A percentile compares a stretch with the other conserved stretches of the same genome.
Conservation (phyloP, 2,113 vertebrate species). For the Ia io region DNA sequence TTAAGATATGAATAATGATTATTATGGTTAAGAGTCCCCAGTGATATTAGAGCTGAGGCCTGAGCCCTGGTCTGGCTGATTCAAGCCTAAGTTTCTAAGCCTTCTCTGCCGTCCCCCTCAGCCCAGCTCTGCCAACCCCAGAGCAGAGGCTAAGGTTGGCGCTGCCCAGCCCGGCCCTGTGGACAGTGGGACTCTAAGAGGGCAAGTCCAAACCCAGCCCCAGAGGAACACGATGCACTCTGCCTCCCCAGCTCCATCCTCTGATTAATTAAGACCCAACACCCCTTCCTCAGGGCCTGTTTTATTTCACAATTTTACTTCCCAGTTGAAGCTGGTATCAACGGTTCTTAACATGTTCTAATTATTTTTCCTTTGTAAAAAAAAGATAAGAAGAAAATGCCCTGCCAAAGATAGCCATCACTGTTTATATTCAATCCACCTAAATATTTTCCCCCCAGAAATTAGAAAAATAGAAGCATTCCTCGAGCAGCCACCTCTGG, state of each 20-base stretch:
- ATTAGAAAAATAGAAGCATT: slow-evolving; percentile 7
- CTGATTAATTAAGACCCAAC: slow-evolving; percentile 33
- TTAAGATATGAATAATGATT: neutral
- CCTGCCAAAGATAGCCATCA: neutral
- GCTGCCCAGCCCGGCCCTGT: rapidly evolving
- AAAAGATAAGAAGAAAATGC: slow-evolving; percentile 14
- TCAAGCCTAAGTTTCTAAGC: neutral
- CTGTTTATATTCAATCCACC: neutral
- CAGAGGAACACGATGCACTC: rapidly evolving
- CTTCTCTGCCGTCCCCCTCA: neutral
- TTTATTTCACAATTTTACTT: slow-evolving; percentile 55
- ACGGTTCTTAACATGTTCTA: slow-evolving; percentile 50
- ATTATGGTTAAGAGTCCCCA: neutral
- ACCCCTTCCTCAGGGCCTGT: neutral
- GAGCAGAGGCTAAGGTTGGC: neutral
- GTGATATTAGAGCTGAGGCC: neutral
- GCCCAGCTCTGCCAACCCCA: neutral
- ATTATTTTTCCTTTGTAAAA: slow-evolving; percentile 58
- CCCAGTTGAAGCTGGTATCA: slow-evolving; percentile 14
- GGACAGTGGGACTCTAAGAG: rapidly evolving
- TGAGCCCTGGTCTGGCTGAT: neutral
- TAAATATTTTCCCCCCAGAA: neutral
- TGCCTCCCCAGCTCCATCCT: neutral
- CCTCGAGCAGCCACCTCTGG: neutral
- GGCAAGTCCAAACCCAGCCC: neutral